Conservation (phyloP, 2,797 vertebrate species). For the Etheostoma nigrum region DNA sequence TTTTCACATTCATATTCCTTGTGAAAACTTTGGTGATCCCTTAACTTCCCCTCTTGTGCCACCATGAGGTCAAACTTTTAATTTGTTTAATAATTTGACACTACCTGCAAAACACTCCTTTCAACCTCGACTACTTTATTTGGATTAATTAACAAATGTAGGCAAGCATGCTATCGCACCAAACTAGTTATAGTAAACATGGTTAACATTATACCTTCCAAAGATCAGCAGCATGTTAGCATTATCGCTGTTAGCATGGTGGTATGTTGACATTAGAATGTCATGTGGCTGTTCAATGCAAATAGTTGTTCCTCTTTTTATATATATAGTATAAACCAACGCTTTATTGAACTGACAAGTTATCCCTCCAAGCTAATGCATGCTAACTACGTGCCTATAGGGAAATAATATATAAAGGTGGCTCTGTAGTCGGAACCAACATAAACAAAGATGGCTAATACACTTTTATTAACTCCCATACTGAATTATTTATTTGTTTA, state of each 20-base stretch:
- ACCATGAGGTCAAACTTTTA: neutral
- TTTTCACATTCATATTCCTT: neutral
- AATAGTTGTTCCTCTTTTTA: too few relatives aligned
- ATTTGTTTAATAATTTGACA: neutral
- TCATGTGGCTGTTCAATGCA: too few relatives aligned
- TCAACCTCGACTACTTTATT: neutral
- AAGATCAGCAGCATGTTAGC: neutral
- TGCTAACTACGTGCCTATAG: too few relatives aligned
- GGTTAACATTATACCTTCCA: neutral
- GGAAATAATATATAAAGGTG: too few relatives aligned
- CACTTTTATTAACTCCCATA: too few relatives aligned
- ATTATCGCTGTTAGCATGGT: neutral
- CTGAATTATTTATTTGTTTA: too few relatives aligned
- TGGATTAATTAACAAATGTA: neutral
- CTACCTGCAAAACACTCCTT: neutral
- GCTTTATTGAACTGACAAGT: too few relatives aligned
- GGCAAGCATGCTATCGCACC: neutral
- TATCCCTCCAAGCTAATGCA: too few relatives aligned
- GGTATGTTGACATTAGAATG: neutral
- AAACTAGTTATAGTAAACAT: neutral
- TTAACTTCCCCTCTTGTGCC: neutral
- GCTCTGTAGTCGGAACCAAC: too few relatives aligned
- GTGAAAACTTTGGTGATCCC: neutral
- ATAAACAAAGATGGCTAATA: too few relatives aligned
- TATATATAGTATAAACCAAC: too few relatives aligned